A percentile compares a stretch with the other conserved stretches of the same genome.
Conservation (phyloP, 2,797 vertebrate genomes). For the Adrianichthys oophorus region DNA sequence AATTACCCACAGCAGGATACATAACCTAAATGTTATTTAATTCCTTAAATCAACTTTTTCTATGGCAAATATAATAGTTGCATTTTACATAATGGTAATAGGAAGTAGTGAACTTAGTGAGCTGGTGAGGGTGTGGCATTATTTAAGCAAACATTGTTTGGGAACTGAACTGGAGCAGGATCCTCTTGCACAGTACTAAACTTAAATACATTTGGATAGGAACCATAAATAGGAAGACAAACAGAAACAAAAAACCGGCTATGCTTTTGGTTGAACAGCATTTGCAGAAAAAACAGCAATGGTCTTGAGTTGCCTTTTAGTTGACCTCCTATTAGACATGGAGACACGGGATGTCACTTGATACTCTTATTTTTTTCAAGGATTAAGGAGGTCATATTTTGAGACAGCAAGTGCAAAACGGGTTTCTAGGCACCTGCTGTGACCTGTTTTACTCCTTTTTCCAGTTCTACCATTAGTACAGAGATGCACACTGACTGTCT, state of each 20-base stretch:
- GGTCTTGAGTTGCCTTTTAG: neutral
- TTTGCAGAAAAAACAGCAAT: neutral
- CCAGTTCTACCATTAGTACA: conserved; percentile 2
- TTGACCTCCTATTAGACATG: neutral
- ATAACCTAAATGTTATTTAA: too few species aligned
- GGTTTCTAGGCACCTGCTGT: conserved; percentile 15
- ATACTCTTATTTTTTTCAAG: neutral
- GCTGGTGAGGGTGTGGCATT: conserved; percentile 13
- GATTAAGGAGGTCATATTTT: conserved; percentile 1
- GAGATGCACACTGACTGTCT: neutral
- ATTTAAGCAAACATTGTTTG: conserved; percentile 1
- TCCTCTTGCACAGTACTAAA: neutral
- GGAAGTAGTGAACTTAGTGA: neutral
- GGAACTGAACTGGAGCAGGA: neutral
- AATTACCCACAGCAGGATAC: too few species aligned
- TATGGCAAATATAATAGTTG: too few species aligned
- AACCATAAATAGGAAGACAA: neutral
- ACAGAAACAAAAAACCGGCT: neutral
- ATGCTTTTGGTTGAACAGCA: neutral
- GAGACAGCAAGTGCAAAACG: conserved; percentile 3
- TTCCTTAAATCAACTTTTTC: too few species aligned
- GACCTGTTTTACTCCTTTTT: conserved; percentile 42
- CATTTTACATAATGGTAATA: neutral
- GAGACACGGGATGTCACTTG: neutral
- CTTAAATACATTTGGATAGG: neutral